A percentile compares a stretch with the other conserved stretches of the same genome.
Conservation (phyloP, 2,113 vertebrate genomes). For the Piprites chloris region DNA sequence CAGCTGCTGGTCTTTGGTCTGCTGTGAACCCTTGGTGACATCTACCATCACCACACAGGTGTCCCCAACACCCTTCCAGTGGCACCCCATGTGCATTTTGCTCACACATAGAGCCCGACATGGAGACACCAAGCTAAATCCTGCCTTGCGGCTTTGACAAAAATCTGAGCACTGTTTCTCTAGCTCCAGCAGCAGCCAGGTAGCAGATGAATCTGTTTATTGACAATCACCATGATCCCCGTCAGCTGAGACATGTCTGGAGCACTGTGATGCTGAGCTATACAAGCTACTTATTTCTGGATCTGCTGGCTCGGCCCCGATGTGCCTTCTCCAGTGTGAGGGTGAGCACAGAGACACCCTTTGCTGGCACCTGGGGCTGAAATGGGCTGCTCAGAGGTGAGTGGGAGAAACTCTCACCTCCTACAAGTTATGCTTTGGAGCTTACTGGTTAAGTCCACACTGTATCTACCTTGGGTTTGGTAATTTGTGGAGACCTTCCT, state of each 20-base stretch:
- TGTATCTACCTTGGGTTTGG: neutral
- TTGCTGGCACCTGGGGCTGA: neutral
- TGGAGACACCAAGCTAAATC: neutral
- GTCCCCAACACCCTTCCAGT: neutral
- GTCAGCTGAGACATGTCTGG: neutral
- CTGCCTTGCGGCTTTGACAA: neutral
- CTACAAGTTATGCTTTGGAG: neutral
- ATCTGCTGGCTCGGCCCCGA: rapidly evolving
- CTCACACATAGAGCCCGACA: rapidly evolving
- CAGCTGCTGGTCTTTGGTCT: neutral
- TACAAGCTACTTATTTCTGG: neutral
- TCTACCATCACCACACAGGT: neutral
- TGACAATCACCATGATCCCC: neutral
- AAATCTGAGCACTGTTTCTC: neutral
- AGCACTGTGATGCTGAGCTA: rapidly evolving
- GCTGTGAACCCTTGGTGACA: neutral
- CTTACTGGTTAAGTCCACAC: neutral
- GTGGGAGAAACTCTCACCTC: neutral
- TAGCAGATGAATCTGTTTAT: neutral
- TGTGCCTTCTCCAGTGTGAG: neutral
- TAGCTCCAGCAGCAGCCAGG: neutral
- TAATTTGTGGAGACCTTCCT: neutral
- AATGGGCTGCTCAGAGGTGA: neutral
- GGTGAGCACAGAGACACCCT: neutral
- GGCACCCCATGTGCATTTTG: neutral